Evolutionary conservation across 2,113 vertebrate species (phyloP), one percentile per base, ranked within the genome.

Genomic region (Ictalurus furcatus): DNA sequence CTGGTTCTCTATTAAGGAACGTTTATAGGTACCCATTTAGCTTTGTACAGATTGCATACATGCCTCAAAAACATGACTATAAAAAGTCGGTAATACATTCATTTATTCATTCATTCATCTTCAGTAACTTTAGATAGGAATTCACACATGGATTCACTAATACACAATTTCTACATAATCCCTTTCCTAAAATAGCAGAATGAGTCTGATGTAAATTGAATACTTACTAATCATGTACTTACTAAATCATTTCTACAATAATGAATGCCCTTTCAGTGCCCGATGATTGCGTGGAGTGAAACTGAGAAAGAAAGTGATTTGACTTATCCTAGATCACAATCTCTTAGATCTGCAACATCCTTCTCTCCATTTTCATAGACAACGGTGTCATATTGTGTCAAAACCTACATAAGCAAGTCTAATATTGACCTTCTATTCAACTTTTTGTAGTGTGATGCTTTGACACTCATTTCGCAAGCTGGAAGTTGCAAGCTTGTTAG

Each of bases 171-270:
- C 40, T 25, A 25, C 40, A 25, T 58, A 81, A 58, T 84, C 58
- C 25, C 81, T 84, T 84, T 84, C 34, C 59, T 59, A 5, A 84
- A 40, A 40, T 63, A 40, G 30, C 23, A 40, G 17, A 83, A 83
- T 83, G 80, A 61, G 34, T 37, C 34, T 58, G 48, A 81, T 30
- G 79, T 30, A n/a, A 81, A 82, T 59, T 23, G 34, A 63, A 84
- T 63, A 84, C 44, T 48, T 48, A 48, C 44, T 48, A 48, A 48
- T 84, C 58, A 61, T 61, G 63, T 63, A 84, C 44, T 48, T 7
- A 48, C 44, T 48, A 48, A 48, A 48, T 48, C 6, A 48, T 48
- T 48, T 48, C 44, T 48, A 84, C 59, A 84, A 44, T 34, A 37
- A 37, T 37, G 54, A 37, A 23, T 23, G 54, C 16, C 19, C 21